A percentile compares a stretch with the other conserved stretches of the same genome.
Conservation (phyloP, 2,888 invertebrate species). For the Pediacus dermestoides region DNA sequence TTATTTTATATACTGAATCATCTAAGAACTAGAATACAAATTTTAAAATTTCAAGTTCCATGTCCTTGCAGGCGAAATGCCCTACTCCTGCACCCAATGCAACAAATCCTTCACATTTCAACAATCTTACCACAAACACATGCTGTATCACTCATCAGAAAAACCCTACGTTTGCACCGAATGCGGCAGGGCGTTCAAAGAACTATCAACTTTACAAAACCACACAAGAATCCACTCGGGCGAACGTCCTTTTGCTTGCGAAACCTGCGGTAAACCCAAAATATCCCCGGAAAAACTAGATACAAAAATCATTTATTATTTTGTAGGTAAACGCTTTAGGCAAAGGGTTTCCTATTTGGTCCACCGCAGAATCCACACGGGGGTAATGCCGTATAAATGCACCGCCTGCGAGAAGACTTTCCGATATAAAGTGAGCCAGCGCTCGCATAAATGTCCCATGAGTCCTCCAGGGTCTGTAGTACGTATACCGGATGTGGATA, state of each 20-base stretch:
- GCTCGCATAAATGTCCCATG: constrained; percentile 74
- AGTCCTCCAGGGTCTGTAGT: constrained; percentile 60
- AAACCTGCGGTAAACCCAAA: constrained; percentile 70
- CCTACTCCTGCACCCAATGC: constrained; percentile 77
- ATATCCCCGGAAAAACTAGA: not conserved
- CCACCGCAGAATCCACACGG: constrained; percentile 79
- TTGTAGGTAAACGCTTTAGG: constrained; percentile 77
- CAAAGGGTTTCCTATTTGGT: constrained; percentile 83
- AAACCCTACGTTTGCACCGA: constrained; percentile 72
- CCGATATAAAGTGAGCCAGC: constrained; percentile 80
- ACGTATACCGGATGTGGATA: constrained; percentile 32
- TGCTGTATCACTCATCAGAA: constrained; percentile 81
- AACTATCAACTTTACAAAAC: constrained; percentile 81
- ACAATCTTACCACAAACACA: constrained; percentile 85
- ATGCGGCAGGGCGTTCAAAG: constrained; percentile 81
- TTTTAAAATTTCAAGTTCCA: no score
- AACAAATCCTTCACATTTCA: constrained; percentile 86
- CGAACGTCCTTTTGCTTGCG: constrained; percentile 82
- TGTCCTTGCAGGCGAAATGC: constrained; percentile 79
- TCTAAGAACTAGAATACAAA: no score
- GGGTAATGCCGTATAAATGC: constrained; percentile 83
- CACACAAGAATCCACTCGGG: constrained; percentile 83
- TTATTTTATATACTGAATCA: no score
- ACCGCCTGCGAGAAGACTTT: constrained; percentile 76
- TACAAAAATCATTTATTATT: constrained; percentile 3